Base-by-base conservation (phyloP, 2,797 vertebrate species). In the Chelidonichthys spinosus region DNA sequence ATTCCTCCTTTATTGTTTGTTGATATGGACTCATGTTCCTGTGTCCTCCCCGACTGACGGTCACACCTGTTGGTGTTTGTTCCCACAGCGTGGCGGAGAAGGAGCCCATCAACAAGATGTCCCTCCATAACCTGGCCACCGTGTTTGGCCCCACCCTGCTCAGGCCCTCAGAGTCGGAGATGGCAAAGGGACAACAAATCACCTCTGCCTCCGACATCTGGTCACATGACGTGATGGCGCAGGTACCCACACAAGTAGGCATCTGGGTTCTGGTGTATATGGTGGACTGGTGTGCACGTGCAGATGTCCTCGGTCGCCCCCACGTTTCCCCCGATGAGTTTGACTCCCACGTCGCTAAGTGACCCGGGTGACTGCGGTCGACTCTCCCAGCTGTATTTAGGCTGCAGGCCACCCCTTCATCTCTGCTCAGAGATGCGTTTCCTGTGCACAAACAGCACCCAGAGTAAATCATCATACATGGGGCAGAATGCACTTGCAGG, bases 21-120 rank as follows among this genome's bases (percentile, higher is more conserved):
- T 25, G 25, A 25, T 25, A 25, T 25, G 25, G 25, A 25, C 25
- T 25, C 25, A 2, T 25, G 25, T 25, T 1, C 25, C 25, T 25
- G 25, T n/a, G n/a, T 35, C 54, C 39, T 40, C 5, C n/a, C 35
- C 18, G 50, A 49, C 52, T 76, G 32, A 64, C 36, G 3, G 13
- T n/a, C n/a, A n/a, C n/a, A n/a, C n/a, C n/a, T n/a, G n/a, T n/a
- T n/a, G n/a, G 15, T 60, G 39, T 49, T 60, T 83, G 55, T 63
- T 69, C 42, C 72, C 32, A 0, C 92, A 99, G 98, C 89, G 98
- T 99, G 85, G 97, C 98, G 17, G 98, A 99, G 90, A 99, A 98
- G 93, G 98, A 99, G 81, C 97, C 98, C 11, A 69, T 99, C 90
- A 99, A 99, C 92, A 99, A 99, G 94, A 99, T 99, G 98, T 99